Base-by-base conservation (phyloP, 2,888 invertebrate species). In the Caenorhabditis afra region DNA sequence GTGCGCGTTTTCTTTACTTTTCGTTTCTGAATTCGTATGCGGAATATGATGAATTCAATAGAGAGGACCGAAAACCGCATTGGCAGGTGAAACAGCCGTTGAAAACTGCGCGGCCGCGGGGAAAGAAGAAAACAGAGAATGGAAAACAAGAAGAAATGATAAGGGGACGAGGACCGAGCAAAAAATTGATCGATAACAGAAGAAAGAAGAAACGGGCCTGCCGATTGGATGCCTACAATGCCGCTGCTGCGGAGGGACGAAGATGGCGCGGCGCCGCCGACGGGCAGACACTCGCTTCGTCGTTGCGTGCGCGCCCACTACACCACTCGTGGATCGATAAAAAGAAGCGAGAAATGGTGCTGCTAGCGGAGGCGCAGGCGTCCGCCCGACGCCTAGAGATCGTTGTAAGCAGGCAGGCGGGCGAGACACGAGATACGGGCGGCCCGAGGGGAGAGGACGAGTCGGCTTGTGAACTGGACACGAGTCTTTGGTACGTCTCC, bases 241-340 rank as follows among this genome's bases (percentile, higher is more conserved):
- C 57, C 57, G 41, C 57, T 57, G 57, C 57, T 22, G 41, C 57
- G 57, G 55, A 37, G 55, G 55, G 57, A 57, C 57, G 41, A 57
- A 37, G 57, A 57, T 57, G 57, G 57, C 57, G 57, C 57, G 57
- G 57, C 57, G 68, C 53, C 68, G 58, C 53, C 68, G 58, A 44
- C 49, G 59, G 53, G 53, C 41, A 45, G 47, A 52, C 55, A 29
- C 47, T 44, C 64, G 23, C 39, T 52, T 18, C 59, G 50, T 53
- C 37, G 55, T 55, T 22, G 37, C 66, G 22, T 35, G 20, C 55
- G 20, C 47, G 29, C 37, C 45, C 45, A 53, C 53, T 52, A 44
- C 29, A 29, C n/a, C 59, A 70, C 57, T 57, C 20, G 29, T 29
- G 57, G 41, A 61, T 53, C 61, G 44, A 61, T 53, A 70, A 49